A percentile compares a stretch with the other conserved stretches of the same genome.
Evolutionary conservation across 2,888 invertebrate genomes (phyloP).

Genomic region (Flexamia atlantica): DNA sequence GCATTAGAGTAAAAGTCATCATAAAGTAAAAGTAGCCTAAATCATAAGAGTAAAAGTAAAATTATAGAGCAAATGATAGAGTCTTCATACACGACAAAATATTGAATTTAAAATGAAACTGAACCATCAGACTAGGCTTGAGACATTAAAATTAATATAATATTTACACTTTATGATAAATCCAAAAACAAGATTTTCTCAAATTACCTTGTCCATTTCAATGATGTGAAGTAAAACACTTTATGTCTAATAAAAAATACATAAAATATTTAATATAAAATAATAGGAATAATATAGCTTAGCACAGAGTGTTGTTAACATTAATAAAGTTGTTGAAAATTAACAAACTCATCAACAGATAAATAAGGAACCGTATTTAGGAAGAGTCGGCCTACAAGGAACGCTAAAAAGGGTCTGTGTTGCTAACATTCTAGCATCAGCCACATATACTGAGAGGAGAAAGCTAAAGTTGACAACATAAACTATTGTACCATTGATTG

Average conservation of each 20-base stretch:
- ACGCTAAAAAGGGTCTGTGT: not conserved
- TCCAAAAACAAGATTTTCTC: conserved; percentile 24
- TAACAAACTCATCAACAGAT: conserved; percentile 41
- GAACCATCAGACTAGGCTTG: too few species aligned
- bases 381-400: conserved; percentile 35
- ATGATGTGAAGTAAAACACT: not conserved
- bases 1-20: too few species aligned
- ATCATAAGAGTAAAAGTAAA: too few species aligned
- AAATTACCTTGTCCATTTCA: not conserved
- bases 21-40: too few species aligned
- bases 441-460: conserved; percentile 15
- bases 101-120: too few species aligned
- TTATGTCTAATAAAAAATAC: not conserved
- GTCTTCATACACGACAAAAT: too few species aligned
- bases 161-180: not conserved
- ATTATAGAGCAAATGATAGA: too few species aligned
- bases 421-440: conserved; percentile 29
- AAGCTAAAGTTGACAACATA: not conserved
- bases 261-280: too few species aligned
- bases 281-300: too few species aligned
- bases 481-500: conserved; percentile 12
- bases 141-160: conserved; percentile 24
- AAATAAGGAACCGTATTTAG: conserved; percentile 48
- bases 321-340: conserved; percentile 14
- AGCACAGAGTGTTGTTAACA: conserved; percentile 41